Conservation (phyloP, 2,797 vertebrate genomes). For the Poecile montanus region DNA sequence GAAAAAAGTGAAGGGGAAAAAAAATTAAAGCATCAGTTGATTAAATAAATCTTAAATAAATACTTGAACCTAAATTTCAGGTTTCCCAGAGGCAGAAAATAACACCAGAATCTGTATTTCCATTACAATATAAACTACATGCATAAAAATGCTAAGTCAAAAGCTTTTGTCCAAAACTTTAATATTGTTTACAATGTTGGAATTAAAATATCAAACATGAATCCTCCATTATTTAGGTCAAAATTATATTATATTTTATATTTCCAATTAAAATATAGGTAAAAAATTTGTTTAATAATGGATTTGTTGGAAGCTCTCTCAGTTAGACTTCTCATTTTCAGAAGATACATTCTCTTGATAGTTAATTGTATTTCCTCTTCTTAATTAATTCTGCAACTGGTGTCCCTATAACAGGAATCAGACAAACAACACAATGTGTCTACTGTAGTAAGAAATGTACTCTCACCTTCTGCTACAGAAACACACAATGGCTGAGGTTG, state of each 20-base stretch:
- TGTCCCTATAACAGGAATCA: not conserved
- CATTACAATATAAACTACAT: not conserved
- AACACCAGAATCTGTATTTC: not conserved
- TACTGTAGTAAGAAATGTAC: not conserved
- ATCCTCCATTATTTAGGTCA: not conserved
- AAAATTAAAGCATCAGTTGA: not conserved
- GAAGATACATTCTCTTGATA: not conserved
- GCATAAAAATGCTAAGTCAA: not conserved
- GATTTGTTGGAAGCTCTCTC: not conserved
- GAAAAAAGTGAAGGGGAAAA: not conserved
- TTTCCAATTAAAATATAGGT: not conserved
- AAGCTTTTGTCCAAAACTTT: not conserved
- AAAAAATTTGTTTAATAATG: not conserved
- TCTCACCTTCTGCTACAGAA: not conserved
- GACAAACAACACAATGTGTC: not conserved
- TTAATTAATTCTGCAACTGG: not conserved
- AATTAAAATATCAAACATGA: not conserved
- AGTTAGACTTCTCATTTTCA: not conserved
- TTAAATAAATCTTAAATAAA: not conserved
- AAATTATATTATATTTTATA: not conserved
- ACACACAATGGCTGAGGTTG: accelerated
- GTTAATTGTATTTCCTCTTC: not conserved
- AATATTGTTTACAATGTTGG: not conserved
- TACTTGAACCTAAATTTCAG: not conserved
- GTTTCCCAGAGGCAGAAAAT: not conserved